phyloP scores from a whole-genome alignment of 2,797 vertebrate genomes.

The Poecilia gillii region DNA sequence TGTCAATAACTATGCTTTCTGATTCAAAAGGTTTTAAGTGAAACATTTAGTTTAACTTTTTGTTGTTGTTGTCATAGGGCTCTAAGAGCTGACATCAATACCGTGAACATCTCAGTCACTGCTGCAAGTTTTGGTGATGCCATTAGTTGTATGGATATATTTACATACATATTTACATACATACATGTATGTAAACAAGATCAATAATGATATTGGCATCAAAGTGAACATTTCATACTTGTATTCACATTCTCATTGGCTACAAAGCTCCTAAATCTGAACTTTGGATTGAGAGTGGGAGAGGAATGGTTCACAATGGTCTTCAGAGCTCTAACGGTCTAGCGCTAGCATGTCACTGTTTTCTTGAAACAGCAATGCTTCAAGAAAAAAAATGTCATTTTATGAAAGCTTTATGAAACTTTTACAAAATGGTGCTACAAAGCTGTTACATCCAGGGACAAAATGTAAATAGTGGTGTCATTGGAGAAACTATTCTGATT shows the following conservation, averaged over 20 bases:
- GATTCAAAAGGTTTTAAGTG: not conserved
- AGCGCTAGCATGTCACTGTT: no score
- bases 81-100: not conserved
- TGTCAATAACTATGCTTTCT: not conserved
- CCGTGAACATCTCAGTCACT: not conserved
- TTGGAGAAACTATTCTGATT: not conserved
- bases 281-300: not conserved
- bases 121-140: not conserved
- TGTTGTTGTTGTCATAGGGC: not conserved
- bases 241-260: not conserved
- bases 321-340: not conserved
- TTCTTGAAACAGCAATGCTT: no score
- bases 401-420: no score
- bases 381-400: no score
- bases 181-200: not conserved
- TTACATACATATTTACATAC: no score
- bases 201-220: not conserved
- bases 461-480: not conserved
- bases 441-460: not conserved
- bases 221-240: not conserved
- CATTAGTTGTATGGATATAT: not conserved
- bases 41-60: not conserved
- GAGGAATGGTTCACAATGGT: not conserved
- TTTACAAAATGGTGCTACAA: not conserved
- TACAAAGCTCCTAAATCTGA: not conserved